Evolutionary conservation across 1,140 invertebrate species (phyloP).

Genomic region (Zophobas morio): DNA sequence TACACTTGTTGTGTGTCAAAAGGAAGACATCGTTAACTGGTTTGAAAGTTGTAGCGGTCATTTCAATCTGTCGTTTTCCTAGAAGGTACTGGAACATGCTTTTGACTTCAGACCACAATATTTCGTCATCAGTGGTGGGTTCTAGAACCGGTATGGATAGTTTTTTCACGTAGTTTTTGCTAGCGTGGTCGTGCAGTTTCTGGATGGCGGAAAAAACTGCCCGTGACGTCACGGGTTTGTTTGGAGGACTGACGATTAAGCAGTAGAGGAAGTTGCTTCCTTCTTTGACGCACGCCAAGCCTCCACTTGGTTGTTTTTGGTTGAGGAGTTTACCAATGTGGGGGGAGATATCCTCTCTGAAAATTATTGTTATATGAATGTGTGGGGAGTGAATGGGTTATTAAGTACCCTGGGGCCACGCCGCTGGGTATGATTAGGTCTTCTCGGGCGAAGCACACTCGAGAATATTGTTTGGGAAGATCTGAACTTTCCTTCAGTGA

Average conservation of each 20-base stretch:
- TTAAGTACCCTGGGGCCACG: neutral
- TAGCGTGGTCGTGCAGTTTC: conserved; percentile 68
- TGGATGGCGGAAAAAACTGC: conserved; percentile 67
- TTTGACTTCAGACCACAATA: conserved; percentile 69
- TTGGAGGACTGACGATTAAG: conserved; percentile 69
- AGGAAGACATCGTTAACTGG: conserved; percentile 55
- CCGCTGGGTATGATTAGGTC: neutral
- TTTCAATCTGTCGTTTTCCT: conserved; percentile 66
- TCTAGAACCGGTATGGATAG: conserved; percentile 76
- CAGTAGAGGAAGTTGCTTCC: conserved; percentile 74
- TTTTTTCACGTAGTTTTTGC: conserved; percentile 65
- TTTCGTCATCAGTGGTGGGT: conserved; percentile 72
- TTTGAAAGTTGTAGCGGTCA: conserved; percentile 70
- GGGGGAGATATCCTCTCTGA: neutral
- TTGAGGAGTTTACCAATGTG: conserved; percentile 62
- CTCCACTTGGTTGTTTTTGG: conserved; percentile 70
- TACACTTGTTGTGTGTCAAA: neutral
- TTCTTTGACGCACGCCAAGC: conserved; percentile 70
- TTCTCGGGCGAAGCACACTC: conserved; percentile 5
- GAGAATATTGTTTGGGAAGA: neutral
- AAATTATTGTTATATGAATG: neutral
- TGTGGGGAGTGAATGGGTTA: neutral
- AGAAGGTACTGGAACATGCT: conserved; percentile 71
- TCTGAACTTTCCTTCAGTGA: neutral
- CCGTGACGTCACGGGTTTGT: conserved; percentile 68